Conservation (phyloP, 2,888 invertebrate species). For the Sepioteuthis lessoniana region DNA sequence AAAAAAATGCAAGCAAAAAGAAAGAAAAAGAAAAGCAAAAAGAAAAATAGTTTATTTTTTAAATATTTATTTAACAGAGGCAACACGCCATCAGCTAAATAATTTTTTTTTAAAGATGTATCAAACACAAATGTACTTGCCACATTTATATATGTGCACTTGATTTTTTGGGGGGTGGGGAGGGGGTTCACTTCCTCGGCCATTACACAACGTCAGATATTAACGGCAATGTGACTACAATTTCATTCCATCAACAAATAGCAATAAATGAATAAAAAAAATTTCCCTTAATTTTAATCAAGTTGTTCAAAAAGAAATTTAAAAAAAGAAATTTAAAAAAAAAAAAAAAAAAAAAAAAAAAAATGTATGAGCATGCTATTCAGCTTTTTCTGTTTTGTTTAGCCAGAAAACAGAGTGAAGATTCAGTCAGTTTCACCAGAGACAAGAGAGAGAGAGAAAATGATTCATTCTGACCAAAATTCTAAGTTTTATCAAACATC, state of each 20-base stretch:
- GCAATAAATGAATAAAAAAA: background rate
- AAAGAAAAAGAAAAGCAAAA: background rate
- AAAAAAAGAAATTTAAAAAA: background rate
- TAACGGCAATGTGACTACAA: background rate
- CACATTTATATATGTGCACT: background rate
- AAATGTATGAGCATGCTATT: background rate
- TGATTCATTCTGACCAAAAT: too few species aligned
- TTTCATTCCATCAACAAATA: background rate
- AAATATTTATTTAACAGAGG: constrained; percentile 33
- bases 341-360: background rate
- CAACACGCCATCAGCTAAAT: constrained; percentile 14
- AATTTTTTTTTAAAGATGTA: background rate
- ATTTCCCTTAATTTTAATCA: background rate
- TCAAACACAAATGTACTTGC: background rate
- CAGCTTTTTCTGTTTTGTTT: background rate
- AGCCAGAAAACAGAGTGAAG: too few species aligned
- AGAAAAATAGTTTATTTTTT: background rate
- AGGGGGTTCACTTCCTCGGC: background rate
- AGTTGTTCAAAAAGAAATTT: too few species aligned
- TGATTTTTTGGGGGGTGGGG: too few species aligned
- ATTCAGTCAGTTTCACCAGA: too few species aligned
- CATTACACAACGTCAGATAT: background rate
- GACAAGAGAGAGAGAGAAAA: too few species aligned
- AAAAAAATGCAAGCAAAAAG: background rate
- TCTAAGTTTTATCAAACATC: too few species aligned